Conservation (phyloP, 2,113 vertebrate species). For the Lathamus discolor region DNA sequence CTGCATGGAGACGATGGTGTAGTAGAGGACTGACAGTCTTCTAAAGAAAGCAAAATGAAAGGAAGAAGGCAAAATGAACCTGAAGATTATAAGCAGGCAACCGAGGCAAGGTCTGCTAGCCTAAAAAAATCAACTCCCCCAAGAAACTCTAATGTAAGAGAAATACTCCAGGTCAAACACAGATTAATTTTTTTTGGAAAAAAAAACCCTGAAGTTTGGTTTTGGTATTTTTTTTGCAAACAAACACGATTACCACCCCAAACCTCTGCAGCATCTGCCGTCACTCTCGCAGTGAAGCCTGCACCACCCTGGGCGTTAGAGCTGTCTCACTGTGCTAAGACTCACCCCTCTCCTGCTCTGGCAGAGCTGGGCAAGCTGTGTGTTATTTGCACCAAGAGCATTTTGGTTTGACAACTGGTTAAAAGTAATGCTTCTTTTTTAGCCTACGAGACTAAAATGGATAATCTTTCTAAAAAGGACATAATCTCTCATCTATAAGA, state of each 20-base stretch:
- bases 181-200: not conserved
- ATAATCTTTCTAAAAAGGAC: not conserved
- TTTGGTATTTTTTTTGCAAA: not conserved
- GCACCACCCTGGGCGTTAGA: not conserved
- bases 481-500: not conserved
- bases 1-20: rapidly evolving
- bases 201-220: not conserved
- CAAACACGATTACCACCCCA: not conserved
- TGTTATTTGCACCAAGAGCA: not conserved
- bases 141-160: not conserved
- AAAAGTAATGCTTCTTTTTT: not conserved
- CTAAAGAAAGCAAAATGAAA: not conserved
- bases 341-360: not conserved
- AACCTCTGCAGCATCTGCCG: not conserved
- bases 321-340: not conserved
- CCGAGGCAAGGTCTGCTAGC: not conserved
- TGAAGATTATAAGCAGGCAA: not conserved
- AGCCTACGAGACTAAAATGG: not conserved
- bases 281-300: not conserved
- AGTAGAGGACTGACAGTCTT: not conserved
- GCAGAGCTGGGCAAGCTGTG: not conserved
- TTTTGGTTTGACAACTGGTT: not conserved
- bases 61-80: not conserved
- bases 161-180: not conserved
- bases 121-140: not conserved